Evolutionary conservation across 1,140 invertebrate genomes (phyloP).

Genomic region (Dendroctonus ponderosae): DNA sequence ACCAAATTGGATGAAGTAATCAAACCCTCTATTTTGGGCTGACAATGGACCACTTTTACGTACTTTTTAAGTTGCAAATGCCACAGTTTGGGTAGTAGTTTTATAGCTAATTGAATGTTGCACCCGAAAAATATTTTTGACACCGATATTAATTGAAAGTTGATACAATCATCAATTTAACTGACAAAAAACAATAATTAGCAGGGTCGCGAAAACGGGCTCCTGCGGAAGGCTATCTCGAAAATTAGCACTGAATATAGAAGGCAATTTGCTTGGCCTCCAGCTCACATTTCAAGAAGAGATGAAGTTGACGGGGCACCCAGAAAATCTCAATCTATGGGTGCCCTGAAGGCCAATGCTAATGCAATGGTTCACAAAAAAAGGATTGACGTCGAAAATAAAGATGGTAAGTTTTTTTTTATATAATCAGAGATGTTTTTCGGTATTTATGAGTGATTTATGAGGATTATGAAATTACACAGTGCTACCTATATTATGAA

Average conservation of each 20-base stretch:
- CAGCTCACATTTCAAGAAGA: constrained; percentile 57
- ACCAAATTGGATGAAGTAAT: too few relatives aligned
- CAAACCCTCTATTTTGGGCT: too few relatives aligned
- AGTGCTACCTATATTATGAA: too few relatives aligned
- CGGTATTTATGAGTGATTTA: neutral
- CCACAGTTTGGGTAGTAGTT: too few relatives aligned
- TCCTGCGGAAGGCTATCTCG: constrained; percentile 68
- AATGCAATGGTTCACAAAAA: constrained; percentile 65
- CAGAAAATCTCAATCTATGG: constrained; percentile 82
- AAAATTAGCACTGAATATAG: constrained; percentile 83
- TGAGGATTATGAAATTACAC: neutral
- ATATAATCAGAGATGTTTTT: neutral
- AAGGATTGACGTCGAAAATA: constrained; percentile 53
- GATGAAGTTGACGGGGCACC: constrained; percentile 59
- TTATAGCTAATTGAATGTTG: too few relatives aligned
- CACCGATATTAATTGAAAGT: too few relatives aligned
- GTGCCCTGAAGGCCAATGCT: constrained; percentile 70
- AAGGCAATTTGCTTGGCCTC: constrained; percentile 85
- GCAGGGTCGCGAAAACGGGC: constrained; percentile 51
- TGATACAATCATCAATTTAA: too few relatives aligned
- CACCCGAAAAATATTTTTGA: too few relatives aligned
- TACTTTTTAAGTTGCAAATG: too few relatives aligned
- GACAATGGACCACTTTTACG: too few relatives aligned
- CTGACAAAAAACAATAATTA: constrained; percentile 11
- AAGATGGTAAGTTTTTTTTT: constrained; percentile 42